Conservation (phyloP, 2,113 vertebrate genomes). For the Trachemys scripta region DNA sequence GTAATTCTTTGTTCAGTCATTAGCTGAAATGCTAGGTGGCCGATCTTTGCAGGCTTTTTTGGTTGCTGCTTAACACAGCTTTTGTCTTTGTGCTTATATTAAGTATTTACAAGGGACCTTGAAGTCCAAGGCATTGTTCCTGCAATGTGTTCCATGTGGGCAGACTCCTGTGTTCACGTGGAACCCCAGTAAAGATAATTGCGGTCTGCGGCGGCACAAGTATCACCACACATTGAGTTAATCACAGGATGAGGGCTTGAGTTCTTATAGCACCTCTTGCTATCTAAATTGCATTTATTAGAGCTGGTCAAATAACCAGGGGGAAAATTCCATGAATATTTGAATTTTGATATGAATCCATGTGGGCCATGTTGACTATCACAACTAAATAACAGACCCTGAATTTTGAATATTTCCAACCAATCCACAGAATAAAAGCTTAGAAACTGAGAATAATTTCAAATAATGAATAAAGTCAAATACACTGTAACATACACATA, state of each 20-base stretch:
- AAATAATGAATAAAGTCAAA: neutral
- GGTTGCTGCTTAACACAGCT: neutral
- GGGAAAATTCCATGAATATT: neutral
- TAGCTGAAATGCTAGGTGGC: fast-evolving
- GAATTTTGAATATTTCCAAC: neutral
- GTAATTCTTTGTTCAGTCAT: neutral
- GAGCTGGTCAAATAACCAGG: neutral
- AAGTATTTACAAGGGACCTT: neutral
- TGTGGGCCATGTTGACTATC: neutral
- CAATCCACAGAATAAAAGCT: neutral
- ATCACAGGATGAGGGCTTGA: neutral
- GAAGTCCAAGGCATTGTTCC: neutral
- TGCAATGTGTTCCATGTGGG: fast-evolving
- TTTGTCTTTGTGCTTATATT: neutral
- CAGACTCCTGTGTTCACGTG: neutral
- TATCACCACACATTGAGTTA: neutral
- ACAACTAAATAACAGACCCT: neutral
- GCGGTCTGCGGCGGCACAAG: fast-evolving
- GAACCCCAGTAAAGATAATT: neutral
- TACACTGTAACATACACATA: fast-evolving
- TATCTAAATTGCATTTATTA: neutral
- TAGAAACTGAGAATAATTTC: neutral
- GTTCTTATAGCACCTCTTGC: neutral
- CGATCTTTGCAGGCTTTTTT: neutral
- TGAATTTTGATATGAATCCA: neutral